phyloP scores from a whole-genome alignment of 2,888 invertebrate species.

The Belgica antarctica region DNA sequence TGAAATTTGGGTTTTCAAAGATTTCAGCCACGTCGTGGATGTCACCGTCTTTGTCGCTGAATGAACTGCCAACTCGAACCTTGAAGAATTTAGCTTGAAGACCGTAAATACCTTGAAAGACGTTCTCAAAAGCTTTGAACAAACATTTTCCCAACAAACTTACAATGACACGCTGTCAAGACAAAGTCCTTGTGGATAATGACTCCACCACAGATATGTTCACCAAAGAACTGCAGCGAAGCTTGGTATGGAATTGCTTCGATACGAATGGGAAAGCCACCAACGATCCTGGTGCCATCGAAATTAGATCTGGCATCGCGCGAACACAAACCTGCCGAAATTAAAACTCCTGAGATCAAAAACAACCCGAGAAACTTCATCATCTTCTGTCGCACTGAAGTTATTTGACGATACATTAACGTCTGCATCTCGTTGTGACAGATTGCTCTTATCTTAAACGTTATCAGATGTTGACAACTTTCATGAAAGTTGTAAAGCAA shows the following conservation, averaged over 20 bases:
- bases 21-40: conserved; percentile 3
- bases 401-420: too few relatives aligned
- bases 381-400: too few relatives aligned
- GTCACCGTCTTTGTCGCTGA: background rate
- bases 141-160: too few relatives aligned
- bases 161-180: conserved; percentile 34
- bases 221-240: conserved; percentile 16
- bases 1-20: conserved; percentile 31
- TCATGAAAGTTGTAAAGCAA: background rate
- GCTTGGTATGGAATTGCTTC: conserved; percentile 44
- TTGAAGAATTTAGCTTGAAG: background rate
- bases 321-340: background rate
- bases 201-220: conserved; percentile 35
- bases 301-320: background rate
- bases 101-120: background rate
- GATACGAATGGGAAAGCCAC: conserved; percentile 41
- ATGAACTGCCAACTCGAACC: conserved; percentile 41
- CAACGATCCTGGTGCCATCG: conserved; percentile 42
- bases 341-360: background rate
- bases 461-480: background rate
- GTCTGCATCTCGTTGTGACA: too few relatives aligned
- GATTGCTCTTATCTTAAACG: too few relatives aligned
- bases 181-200: conserved; percentile 1
- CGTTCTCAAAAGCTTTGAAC: background rate
- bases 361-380: too few relatives aligned